Base-by-base conservation (phyloP, 2,888 invertebrate genomes). In the Caenorhabditis uteleia region DNA sequence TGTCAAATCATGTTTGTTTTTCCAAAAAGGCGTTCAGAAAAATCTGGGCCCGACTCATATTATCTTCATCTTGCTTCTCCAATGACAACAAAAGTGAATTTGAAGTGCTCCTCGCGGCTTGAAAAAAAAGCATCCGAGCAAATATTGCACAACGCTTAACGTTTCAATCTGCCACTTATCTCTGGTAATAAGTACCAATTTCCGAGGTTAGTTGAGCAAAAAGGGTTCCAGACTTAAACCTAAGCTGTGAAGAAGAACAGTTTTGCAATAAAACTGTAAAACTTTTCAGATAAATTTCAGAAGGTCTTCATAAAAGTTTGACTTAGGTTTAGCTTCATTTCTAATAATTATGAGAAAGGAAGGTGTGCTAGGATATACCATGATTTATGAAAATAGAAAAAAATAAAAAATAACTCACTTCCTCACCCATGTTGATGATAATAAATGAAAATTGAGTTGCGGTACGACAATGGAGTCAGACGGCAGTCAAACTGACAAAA, bases 391-490 rank as follows among this genome's bases (percentile, higher is more conserved):
- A 33, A 16, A 8, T 4, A 47, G 36, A 34, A 33, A 21, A 7
- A 38, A 23, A 18, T 33, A 45, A 50, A 57, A 46, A 8, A 40
- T 39, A 16, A 54, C 48, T 51, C 20, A 57, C 64, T 45, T 64
- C 57, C 49, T 64, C 64, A 57, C 64, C 64, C 64, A 64, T 64
- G 43, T 57, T 40, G 18, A 20, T 36, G 18, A 20, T 7, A 20
- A 20, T 5, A 20, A 20, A 14, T 36, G 4, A 36, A 14, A 36
- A 36, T 18, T 36, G 36, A n/a, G n/a, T n/a, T 43, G 42, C 60
- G 55, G 61, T 61, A 50, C 62, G 56, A 50, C 56, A 23, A 62
- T 51, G 51, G 62, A 62, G 62, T 56, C 62, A 62, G 62, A 62
- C 62, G 47, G 51, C 56, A 44, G 62, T 62, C 62, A 36, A 62